Base-by-base conservation (phyloP, 1,140 invertebrate species). In the Drosophila leontia region DNA sequence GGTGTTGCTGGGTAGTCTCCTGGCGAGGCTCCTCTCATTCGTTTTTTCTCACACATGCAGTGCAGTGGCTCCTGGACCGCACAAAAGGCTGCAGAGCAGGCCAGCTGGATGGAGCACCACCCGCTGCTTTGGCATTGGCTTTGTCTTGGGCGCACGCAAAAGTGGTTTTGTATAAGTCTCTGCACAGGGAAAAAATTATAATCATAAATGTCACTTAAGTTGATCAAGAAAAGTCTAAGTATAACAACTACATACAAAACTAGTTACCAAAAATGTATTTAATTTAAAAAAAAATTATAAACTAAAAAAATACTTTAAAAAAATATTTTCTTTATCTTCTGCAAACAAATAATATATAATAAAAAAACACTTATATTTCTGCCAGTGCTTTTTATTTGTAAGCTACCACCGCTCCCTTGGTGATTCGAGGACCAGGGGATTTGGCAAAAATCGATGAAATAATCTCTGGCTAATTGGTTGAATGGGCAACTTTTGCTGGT, bases 41-140 rank as follows among this genome's bases (percentile, higher is more conserved):
- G 45, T 71, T 60, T 77, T 75, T 77, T 68, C 72, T 86, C 84
- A 86, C 84, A 86, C 83, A 86, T 86, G 82, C 63, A 68, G 37
- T 74, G 45, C 75, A 65, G 74, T 55, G 59, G 26, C 7, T 48
- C 47, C 47, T 32, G 58, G 23, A 64, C 47, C 77, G 53, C 77
- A 84, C 71, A 85, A 85, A 82, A 85, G 72, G 44, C 76, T 45
- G 50, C 61, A 26, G 51, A 48, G 48, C 48, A n/a, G 37, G 48
- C 67, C 65, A 70, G 69, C 67, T 70, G 65, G 65, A 48, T 74
- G 67, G 37, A 32, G 32, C 60, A 58, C 50, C 63, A 13, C 61
- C 44, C 44, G 34, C 59, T 35, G 57, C 39, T 34, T 65, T 65
- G 50, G 70, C 62, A 77, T 71, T 74, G 42, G 56, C 65, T 59